Conservation (phyloP, 2,797 vertebrate species). For the Pantherophis vulpinus region DNA sequence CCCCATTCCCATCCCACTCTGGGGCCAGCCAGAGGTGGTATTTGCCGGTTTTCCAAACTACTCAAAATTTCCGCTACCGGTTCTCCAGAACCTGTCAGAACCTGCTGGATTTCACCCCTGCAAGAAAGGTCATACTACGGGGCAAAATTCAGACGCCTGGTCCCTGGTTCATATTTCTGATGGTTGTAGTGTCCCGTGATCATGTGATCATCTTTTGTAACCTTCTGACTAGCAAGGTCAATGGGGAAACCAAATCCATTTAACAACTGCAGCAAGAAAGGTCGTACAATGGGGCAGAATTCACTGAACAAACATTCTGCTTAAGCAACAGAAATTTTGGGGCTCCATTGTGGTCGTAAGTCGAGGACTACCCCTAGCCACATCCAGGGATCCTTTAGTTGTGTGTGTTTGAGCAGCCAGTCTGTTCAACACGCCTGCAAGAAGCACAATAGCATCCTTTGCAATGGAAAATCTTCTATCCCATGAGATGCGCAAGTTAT, state of each 20-base stretch:
- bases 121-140: no score
- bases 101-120: no score
- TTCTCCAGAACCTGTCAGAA: no score
- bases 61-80: no score
- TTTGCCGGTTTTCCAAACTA: no score
- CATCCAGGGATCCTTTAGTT: neutral
- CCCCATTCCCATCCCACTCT: no score
- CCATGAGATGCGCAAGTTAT: conserved; percentile 18
- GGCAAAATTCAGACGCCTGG: neutral
- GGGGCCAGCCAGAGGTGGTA: no score
- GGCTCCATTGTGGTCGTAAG: neutral
- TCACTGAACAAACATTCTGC: rapidly evolving
- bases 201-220: neutral
- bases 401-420: neutral
- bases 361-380: neutral
- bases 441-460: neutral
- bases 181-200: neutral
- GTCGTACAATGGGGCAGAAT: neutral
- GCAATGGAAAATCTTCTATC: conserved; percentile 27
- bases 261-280: neutral
- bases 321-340: neutral
- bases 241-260: neutral
- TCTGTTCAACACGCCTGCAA: neutral
- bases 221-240: neutral
- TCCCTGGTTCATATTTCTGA: neutral